A percentile compares a stretch with the other conserved stretches of the same genome.
phyloP scores from a whole-genome alignment of 2,888 invertebrate species.

The Pachymerium ferrugineum region DNA sequence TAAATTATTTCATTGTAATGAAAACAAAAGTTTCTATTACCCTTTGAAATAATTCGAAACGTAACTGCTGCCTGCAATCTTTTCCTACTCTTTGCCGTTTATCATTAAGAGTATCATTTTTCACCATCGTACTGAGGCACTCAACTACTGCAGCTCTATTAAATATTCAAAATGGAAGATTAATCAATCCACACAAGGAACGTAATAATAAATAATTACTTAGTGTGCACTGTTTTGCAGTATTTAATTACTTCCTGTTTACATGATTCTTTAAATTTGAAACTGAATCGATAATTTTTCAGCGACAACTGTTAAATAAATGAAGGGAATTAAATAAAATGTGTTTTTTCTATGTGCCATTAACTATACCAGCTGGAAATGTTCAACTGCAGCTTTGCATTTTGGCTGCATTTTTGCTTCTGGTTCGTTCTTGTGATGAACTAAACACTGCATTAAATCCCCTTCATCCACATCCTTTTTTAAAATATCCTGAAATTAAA shows the following conservation, averaged over 20 bases:
- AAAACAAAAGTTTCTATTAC: constrained; percentile 43
- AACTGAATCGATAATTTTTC: constrained; percentile 88
- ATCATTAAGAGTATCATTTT: constrained; percentile 73
- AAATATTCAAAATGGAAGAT: neutral
- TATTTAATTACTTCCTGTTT: constrained; percentile 64
- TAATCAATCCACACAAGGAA: neutral
- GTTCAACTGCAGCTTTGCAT: constrained; percentile 90
- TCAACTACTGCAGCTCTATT: constrained; percentile 63
- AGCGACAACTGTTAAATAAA: constrained; percentile 60
- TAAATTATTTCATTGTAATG: neutral
- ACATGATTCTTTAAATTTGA: constrained; percentile 92
- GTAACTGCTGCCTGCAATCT: constrained; percentile 84
- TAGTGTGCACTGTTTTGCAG: constrained; percentile 50
- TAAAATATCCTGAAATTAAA: constrained; percentile 39
- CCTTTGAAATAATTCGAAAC: constrained; percentile 78
- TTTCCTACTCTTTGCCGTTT: constrained; percentile 73
- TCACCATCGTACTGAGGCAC: constrained; percentile 83
- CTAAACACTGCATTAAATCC: constrained; percentile 89
- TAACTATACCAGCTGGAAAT: constrained; percentile 70
- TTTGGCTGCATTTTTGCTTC: constrained; percentile 70
- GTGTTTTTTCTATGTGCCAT: neutral
- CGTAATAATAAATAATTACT: constrained; percentile 42
- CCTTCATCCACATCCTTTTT: constrained; percentile 61
- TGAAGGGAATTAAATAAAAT: constrained; percentile 10
- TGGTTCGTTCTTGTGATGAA: constrained; percentile 81